Conservation (phyloP, 2,888 invertebrate species). For the Epinotia demarniana region DNA sequence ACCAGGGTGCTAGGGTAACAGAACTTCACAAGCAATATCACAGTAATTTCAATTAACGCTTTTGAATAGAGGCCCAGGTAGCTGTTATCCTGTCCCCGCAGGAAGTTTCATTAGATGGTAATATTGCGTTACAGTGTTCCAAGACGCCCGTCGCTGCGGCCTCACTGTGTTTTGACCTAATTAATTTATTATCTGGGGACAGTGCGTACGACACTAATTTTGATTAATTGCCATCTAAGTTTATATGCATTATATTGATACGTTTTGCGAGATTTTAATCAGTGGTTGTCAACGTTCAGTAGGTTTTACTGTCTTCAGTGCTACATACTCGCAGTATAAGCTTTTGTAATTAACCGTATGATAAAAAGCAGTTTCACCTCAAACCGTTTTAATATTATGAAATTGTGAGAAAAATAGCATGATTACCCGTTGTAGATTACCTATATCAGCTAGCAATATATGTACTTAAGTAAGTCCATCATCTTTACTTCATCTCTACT, state of each 20-base stretch:
- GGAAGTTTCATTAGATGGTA: conserved; percentile 69
- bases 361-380: too few relatives aligned
- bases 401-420: too few relatives aligned
- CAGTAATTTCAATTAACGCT: conserved; percentile 26
- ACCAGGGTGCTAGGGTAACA: neutral
- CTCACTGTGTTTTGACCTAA: conserved; percentile 69
- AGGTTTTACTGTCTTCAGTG: too few relatives aligned
- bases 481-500: too few relatives aligned
- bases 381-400: too few relatives aligned
- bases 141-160: conserved; percentile 59
- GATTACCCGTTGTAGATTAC: too few relatives aligned
- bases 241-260: conserved; percentile 38
- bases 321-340: too few relatives aligned
- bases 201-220: conserved; percentile 62
- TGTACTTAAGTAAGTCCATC: too few relatives aligned
- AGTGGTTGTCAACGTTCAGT: neutral
- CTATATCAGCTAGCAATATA: too few relatives aligned
- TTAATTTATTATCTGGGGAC: conserved; percentile 69
- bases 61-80: conserved; percentile 38
- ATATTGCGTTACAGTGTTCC: conserved; percentile 70
- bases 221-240: conserved; percentile 61
- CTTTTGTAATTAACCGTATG: too few relatives aligned
- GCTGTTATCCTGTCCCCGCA: conserved; percentile 56
- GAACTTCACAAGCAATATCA: conserved; percentile 14
- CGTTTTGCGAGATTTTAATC: neutral